Evolutionary conservation across 2,888 invertebrate species (phyloP), one percentile per base, ranked within the genome.

Genomic region (Fabriciana adippe): DNA sequence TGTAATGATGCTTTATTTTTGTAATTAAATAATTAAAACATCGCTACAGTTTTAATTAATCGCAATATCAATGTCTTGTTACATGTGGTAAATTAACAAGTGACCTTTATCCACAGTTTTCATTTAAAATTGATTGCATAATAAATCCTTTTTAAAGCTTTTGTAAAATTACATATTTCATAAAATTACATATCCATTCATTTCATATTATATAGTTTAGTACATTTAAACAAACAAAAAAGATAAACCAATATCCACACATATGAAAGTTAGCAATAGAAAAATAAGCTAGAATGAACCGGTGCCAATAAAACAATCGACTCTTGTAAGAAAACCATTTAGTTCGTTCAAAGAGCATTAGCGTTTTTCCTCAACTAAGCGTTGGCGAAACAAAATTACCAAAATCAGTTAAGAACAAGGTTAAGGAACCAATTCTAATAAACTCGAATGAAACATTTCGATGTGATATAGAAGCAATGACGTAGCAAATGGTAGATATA

Each of bases 401-500:
- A 64, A 73, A 75, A 76, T 75, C 72, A 68, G 73, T 72, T 71
- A 70, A 72, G 66, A 65, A 61, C 50, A 18, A 35, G 60, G 60
- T 48, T 54, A 67, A 69, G 64, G 69, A 64, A 66, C 68, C 64
- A 70, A 68, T 64, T 69, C 62, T 41, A 59, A 69, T 71, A 69
- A 70, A 69, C 67, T 57, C 64, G 63, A 66, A 66, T 68, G 65
- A 59, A 64, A 72, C 68, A 71, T 69, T 63, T 66, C 60, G 61
- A 68, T 51, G 66, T 67, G 73, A 74, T 81, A 81, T 74, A 81
- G 80, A 84, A 84, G 80, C 79, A 85, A 83, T 82, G 81, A 84
- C 83, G 80, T 81, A 80, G 82, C 82, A 83, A 86, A 85, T 85
- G 78, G 79, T 82, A 85, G 83, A 88, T 85, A 85, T 86, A 88